phyloP scores from a whole-genome alignment of 2,797 vertebrate genomes.

The Aeoliscus strigatus region DNA sequence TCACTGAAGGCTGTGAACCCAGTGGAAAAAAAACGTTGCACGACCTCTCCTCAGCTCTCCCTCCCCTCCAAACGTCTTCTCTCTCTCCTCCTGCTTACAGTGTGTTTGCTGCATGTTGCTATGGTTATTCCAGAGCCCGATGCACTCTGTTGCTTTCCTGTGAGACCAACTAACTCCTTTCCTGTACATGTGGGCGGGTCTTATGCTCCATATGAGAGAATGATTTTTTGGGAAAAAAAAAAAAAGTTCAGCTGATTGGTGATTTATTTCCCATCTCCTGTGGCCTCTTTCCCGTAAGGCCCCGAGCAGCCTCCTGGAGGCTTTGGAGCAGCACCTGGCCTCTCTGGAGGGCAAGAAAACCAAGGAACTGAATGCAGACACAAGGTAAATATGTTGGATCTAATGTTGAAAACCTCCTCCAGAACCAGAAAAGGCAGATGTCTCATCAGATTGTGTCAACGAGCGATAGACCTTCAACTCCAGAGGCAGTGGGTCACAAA shows the following conservation, averaged over 20 bases:
- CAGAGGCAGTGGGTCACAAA: too few relatives aligned
- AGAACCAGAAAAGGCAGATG: too few relatives aligned
- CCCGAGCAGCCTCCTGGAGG: conserved; percentile 91
- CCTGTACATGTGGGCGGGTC: conserved; percentile 14
- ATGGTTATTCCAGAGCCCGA: conserved; percentile 62
- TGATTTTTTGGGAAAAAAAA: too few relatives aligned
- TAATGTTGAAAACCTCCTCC: too few relatives aligned
- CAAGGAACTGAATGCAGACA: conserved; percentile 85
- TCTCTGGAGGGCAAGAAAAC: conserved; percentile 94
- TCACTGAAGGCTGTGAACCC: too few relatives aligned
- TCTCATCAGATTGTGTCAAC: too few relatives aligned
- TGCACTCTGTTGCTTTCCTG: conserved; percentile 60
- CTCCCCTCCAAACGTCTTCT: too few relatives aligned
- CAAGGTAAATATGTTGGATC: conserved; percentile 77
- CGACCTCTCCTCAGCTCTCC: conserved; percentile 36
- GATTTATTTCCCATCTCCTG: background rate
- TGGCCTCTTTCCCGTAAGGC: conserved; percentile 69
- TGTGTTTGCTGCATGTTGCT: conserved; percentile 68
- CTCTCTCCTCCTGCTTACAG: conserved; percentile 51
- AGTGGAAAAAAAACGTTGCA: conserved; percentile 3
- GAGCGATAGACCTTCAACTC: too few relatives aligned
- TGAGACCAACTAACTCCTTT: conserved; percentile 55
- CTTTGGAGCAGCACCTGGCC: conserved; percentile 90
- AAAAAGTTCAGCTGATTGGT: background rate
- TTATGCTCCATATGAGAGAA: conserved; percentile 10